Base-by-base conservation (phyloP, 2,113 vertebrate species). In the Hydrolagus affinis region DNA sequence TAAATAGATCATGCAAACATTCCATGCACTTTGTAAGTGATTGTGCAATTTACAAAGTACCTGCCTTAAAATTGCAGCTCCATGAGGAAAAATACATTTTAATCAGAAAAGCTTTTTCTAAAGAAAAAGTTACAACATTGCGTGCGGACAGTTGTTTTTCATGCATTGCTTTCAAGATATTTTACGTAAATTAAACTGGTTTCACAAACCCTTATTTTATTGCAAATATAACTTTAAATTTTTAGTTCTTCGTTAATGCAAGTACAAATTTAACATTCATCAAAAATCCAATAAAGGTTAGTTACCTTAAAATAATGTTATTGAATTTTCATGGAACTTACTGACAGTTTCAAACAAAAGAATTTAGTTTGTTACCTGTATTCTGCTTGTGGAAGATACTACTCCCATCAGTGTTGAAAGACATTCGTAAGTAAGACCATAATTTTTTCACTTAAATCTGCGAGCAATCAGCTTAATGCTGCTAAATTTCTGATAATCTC, bases 401-500 rank as follows among this genome's bases (percentile, higher is more conserved):
- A 32, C 62, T 68, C 78, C 44, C 44, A 44, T 60, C 10, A 56
- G 17, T 64, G n/a, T 62, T 80, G 23, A 75, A 56, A 75, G 73
- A 75, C 17, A 56, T 21, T 83, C 62, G 0, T n/a, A 85, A 87
- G 60, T 83, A 87, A 21, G 56, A 1, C 23, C 86, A 89, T 88
- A 87, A 23, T 2, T 86, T 56, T 86, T 87, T 85, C 86, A 89
- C 89, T 87, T 87, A 86, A 60, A 77, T 85, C 74, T 86, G 85
- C 86, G 15, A 32, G 21, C 74, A 88, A 0, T 73, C 74, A 19
- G 85, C 89, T 87, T 87, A 86, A 64, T 87, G 89, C 88, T 87
- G 87, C 86, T 88, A 86, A 75, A 88, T 90, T 89, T 88, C 89
- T 86, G 87, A 73, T 87, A 88, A 87, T 88, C 75, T 19, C 85